Conservation (phyloP, 2,113 vertebrate genomes). For the Clupea harengus region DNA sequence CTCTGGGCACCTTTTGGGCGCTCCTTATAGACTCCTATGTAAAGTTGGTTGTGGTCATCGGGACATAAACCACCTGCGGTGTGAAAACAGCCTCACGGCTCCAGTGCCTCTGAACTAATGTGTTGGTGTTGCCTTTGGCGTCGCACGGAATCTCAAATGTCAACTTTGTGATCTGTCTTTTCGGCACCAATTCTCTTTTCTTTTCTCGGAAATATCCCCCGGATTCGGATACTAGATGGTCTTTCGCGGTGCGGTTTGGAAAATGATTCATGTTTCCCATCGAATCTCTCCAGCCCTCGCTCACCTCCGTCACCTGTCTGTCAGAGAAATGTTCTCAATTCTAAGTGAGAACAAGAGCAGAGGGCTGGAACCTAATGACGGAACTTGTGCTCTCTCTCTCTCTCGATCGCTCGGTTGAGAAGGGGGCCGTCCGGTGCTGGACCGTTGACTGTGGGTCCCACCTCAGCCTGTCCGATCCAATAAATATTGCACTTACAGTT, state of each 20-base stretch:
- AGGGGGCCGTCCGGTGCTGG: background rate
- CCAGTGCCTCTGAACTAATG: background rate
- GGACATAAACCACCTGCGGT: background rate
- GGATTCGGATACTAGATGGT: background rate
- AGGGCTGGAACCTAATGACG: background rate
- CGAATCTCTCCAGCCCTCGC: background rate
- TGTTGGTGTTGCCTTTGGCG: background rate
- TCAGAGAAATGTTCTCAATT: constrained; percentile 23
- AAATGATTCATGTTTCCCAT: constrained; percentile 28
- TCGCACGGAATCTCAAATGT: background rate
- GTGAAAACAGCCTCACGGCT: background rate
- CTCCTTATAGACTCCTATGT: background rate
- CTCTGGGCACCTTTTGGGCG: background rate
- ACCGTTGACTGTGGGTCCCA: background rate
- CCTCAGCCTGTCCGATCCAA: background rate
- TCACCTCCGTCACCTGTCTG: constrained; percentile 38
- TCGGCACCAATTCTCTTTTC: too few relatives aligned
- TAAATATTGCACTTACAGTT: constrained; percentile 54
- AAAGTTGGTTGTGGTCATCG: background rate
- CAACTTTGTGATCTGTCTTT: background rate
- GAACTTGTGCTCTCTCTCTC: background rate
- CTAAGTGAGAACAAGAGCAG: background rate
- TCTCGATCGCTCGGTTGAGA: background rate
- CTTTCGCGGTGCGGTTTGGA: constrained; percentile 32
- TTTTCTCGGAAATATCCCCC: background rate